These are phyloP conservation scores for Eumeta japonica DNA, from an alignment of 1,140 invertebrate genomes.

Conservation along the genomic window DNA sequence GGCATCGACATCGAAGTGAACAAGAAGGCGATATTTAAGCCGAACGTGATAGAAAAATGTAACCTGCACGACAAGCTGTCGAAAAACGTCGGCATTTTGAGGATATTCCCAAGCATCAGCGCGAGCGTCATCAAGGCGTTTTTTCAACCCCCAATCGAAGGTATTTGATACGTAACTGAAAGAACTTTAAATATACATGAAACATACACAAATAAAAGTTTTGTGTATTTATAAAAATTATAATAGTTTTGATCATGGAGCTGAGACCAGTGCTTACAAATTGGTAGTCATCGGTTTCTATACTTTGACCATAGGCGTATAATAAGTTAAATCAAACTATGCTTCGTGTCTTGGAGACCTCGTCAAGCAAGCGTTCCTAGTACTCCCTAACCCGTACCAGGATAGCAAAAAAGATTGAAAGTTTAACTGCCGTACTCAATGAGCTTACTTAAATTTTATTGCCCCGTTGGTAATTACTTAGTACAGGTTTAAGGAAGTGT, in stretches of 20 bases:
- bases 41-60: slow-evolving; percentile 72
- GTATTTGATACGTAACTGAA: slow-evolving; percentile 16
- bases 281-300: too few species aligned
- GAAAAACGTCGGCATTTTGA: slow-evolving; percentile 80
- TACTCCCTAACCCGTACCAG: too few species aligned
- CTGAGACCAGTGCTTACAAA: too few species aligned
- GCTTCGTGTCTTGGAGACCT: too few species aligned
- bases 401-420: too few species aligned
- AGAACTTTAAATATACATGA: not conserved
- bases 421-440: too few species aligned
- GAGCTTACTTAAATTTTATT: too few species aligned
- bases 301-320: too few species aligned
- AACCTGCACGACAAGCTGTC: slow-evolving; percentile 76
- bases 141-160: slow-evolving; percentile 80
- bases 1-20: slow-evolving; percentile 79
- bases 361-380: too few species aligned
- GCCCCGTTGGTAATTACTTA: too few species aligned
- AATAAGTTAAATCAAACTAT: too few species aligned
- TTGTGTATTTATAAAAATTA: slow-evolving; percentile 1
- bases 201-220: slow-evolving; percentile 7
- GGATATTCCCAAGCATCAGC: slow-evolving; percentile 90
- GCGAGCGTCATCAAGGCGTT: slow-evolving; percentile 76
- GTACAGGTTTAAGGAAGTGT: too few species aligned
- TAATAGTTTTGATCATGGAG: not conserved
- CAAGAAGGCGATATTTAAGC: slow-evolving; percentile 75